Evolutionary conservation across 64 coral and sea anemone genomes (phyloP).

Genomic region (Pocillopora verrucosa): DNA sequence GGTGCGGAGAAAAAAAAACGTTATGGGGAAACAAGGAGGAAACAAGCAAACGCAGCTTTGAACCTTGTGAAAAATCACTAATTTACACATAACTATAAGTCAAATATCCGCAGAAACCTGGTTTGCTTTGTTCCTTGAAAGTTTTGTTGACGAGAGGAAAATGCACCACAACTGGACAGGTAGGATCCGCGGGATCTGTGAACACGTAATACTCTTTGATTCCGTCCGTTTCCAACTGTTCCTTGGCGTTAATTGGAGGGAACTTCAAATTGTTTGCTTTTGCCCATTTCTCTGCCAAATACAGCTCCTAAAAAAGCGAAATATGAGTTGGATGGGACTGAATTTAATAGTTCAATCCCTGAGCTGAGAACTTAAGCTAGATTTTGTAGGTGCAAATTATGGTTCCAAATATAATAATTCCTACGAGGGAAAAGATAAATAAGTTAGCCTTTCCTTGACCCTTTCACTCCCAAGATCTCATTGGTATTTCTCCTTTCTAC

Average conservation of each 20-base stretch:
- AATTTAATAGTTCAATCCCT: no score
- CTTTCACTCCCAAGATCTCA: no score
- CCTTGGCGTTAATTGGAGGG: conserved; percentile 54
- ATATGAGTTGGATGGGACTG: no score
- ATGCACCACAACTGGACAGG: conserved; percentile 69
- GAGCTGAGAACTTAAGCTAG: no score
- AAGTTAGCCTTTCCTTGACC: no score
- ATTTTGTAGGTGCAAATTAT: not conserved
- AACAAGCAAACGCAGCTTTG: no score
- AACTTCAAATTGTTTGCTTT: conserved; percentile 58
- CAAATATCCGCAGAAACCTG: conserved; percentile 29
- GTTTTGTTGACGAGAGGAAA: conserved; percentile 71
- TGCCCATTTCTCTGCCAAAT: conserved; percentile 64
- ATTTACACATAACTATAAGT: no score
- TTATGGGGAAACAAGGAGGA: not conserved
- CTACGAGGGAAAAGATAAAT: no score
- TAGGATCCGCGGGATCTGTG: conserved; percentile 40
- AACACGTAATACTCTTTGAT: conserved; percentile 82
- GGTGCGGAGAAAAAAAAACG: no score
- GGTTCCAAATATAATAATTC: no score
- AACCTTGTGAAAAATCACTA: no score
- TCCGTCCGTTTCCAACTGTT: conserved; percentile 47
- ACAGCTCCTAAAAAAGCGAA: not conserved
- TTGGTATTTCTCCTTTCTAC: no score
- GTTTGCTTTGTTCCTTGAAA: conserved; percentile 58